phyloP scores from a whole-genome alignment of 35 echinoderm and acorn worm species.

The Antedon bifida region DNA sequence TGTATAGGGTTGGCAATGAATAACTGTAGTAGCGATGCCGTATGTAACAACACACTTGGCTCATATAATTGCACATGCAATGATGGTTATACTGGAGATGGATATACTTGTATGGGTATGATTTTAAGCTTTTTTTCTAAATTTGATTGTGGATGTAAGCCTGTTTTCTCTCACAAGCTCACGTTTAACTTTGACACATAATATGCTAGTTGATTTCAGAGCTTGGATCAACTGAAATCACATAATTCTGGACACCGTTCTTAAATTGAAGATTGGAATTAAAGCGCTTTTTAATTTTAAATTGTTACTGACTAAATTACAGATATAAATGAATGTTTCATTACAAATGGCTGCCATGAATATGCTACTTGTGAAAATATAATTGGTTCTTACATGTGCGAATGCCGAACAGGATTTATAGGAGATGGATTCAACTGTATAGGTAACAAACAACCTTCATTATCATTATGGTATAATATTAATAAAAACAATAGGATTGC shows the following conservation, averaged over 20 bases:
- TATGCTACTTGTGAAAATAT: slow-evolving; percentile 24
- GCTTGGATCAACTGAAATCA: no score
- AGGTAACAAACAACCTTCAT: no score
- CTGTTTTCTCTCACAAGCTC: no score
- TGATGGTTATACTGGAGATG: slow-evolving; percentile 28
- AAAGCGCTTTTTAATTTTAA: background rate
- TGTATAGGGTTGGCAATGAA: background rate
- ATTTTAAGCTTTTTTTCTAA: background rate
- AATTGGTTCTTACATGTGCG: slow-evolving; percentile 19
- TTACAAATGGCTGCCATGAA: background rate
- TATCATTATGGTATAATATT: background rate
- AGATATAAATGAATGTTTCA: slow-evolving; percentile 32
- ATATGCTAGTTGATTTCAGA: no score
- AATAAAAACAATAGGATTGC: no score
- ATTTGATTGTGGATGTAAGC: no score
- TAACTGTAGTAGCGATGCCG: slow-evolving; percentile 32
- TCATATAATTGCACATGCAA: slow-evolving; percentile 37
- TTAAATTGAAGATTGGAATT: no score
- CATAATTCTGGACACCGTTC: no score
- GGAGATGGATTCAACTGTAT: slow-evolving; percentile 27
- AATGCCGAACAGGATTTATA: slow-evolving; percentile 17
- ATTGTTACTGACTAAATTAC: background rate
- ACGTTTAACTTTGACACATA: no score
- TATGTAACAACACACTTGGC: slow-evolving; percentile 43
- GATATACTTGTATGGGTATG: slow-evolving; percentile 21